Base-by-base conservation (phyloP, 2,113 vertebrate genomes). In the Erythrocercus mccallii region DNA sequence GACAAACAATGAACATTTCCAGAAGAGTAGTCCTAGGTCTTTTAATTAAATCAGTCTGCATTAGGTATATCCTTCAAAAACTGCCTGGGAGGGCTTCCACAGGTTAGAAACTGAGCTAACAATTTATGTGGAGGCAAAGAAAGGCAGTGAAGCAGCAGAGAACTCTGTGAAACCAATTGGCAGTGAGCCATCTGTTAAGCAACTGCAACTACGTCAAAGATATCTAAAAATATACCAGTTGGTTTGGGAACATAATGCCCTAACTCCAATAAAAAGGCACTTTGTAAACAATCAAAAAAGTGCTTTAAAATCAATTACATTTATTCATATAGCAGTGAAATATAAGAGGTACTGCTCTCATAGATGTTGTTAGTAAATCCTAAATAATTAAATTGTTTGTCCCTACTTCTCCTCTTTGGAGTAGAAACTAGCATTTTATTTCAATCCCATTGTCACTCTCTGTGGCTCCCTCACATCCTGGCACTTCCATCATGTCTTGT, bases 151-250 rank as follows among this genome's bases (percentile, higher is more conserved):
- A 86, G 69, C 83, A 84, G 77, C 81, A 88, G 37, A 93, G 58
- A 90, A 78, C 64, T 93, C 83, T 91, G 89, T 90, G 79, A 90
- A 86, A 90, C 51, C 73, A 74, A 3, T 86, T 97, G 96, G 92
- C 95, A 95, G 60, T 3, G 3, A 88, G 86, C 94, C 95, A 94
- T 95, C 91, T 96, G 92, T 90, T 94, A 95, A 95, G 78, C 92
- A 94, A 94, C 87, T 6, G 86, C 89, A 95, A 33, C 87, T 94
- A 96, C 47, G 74, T 94, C 94, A 94, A 80, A 94, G 90, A 50
- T 84, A 45, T 17, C 92, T 95, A 95, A 96, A 97, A 96, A 96
- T 96, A 79, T 2, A 73, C 79, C 64, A 16, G 37, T 53, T 95
- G 78, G 38, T 83, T 94, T 90, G 79, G 77, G 92, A 92, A 92